Percentiles rank a stretch among this genome's conserved stretches.
Conservation (phyloP, 1,140 invertebrate species). For the Drosophila sp. region DNA sequence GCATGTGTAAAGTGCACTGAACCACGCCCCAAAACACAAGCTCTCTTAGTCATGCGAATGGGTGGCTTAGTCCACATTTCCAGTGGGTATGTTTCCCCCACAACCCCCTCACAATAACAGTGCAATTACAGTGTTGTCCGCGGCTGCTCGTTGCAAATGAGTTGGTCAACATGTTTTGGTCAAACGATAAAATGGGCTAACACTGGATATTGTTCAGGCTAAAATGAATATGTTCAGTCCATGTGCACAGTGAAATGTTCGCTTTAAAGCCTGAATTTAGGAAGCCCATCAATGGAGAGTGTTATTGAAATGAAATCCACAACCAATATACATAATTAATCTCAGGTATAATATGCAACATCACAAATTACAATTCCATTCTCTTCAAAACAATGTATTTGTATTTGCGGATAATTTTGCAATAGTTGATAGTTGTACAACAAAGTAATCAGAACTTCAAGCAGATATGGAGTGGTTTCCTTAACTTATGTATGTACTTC, state of each 20-base stretch:
- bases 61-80: slow-evolving; percentile 1
- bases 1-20: slow-evolving; percentile 59
- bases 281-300: neutral
- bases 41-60: neutral
- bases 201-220: slow-evolving; percentile 32
- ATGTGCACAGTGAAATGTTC: neutral
- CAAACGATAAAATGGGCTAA: slow-evolving; percentile 31
- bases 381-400: too few relatives aligned
- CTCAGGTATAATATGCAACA: too few relatives aligned
- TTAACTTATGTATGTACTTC: neutral
- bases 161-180: slow-evolving; percentile 76
- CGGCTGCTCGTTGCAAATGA: slow-evolving; percentile 67
- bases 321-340: neutral
- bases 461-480: too few relatives aligned
- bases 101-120: slow-evolving; percentile 44
- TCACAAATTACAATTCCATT: too few relatives aligned
- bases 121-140: slow-evolving; percentile 77
- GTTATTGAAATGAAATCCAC: too few relatives aligned
- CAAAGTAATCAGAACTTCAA: too few relatives aligned
- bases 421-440: too few relatives aligned
- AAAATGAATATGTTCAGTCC: slow-evolving; percentile 46
- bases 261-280: neutral
- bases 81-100: slow-evolving; percentile 46
- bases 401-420: too few relatives aligned
- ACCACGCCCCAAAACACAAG: slow-evolving; percentile 40